These are phyloP conservation scores for Salmo trutta DNA, from an alignment of 2,797 vertebrate species.

Conservation along the genomic window DNA sequence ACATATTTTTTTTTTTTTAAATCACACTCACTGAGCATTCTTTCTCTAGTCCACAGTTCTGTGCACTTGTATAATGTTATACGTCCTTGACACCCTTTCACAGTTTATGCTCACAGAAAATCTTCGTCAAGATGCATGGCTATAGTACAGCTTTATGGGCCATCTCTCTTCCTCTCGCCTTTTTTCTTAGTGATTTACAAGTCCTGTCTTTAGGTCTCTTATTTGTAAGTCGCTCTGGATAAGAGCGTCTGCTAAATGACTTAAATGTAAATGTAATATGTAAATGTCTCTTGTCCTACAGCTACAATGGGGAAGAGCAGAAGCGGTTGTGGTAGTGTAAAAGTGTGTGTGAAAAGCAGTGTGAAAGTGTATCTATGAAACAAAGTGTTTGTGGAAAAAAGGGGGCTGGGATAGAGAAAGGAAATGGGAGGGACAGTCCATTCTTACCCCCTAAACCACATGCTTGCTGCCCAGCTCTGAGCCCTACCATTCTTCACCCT, in stretches of 20 bases:
- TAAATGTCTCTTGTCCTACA: neutral
- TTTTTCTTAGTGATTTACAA: neutral
- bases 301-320: neutral
- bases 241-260: too few relatives aligned
- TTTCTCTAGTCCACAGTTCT: neutral
- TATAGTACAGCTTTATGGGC: neutral
- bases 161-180: neutral
- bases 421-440: neutral
- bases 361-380: neutral
- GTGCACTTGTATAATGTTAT: neutral
- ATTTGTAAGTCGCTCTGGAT: too few relatives aligned
- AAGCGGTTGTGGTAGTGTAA: slow-evolving; percentile 10
- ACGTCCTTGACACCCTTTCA: neutral
- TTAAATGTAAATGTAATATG: too few relatives aligned
- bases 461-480: neutral
- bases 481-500: neutral
- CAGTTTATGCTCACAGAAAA: neutral
- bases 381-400: slow-evolving; percentile 33
- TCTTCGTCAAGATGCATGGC: neutral
- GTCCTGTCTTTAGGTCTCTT: neutral
- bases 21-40: neutral
- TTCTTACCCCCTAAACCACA: neutral
- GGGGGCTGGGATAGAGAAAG: slow-evolving; percentile 14
- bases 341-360: slow-evolving; percentile 22
- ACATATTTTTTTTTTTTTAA: neutral